A percentile compares a stretch with the other conserved stretches of the same genome.
These are phyloP conservation scores for Tachysurus fulvidraco DNA, from an alignment of 2,113 vertebrate genomes.

Conservation along the genomic window DNA sequence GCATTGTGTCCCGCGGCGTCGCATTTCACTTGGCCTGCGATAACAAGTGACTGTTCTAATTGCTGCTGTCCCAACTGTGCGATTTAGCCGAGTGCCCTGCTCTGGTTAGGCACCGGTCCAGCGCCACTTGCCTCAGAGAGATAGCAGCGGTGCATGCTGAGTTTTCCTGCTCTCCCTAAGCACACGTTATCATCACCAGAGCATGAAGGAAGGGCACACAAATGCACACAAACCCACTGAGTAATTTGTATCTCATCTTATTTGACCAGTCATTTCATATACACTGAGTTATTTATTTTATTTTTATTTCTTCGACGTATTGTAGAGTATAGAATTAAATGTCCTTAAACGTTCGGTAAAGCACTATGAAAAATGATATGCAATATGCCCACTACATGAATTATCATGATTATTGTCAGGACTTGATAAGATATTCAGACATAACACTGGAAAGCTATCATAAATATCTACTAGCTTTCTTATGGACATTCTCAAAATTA, in stretches of 20 bases:
- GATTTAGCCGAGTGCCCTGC: conserved; percentile 63
- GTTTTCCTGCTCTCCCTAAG: conserved; percentile 30
- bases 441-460: background rate
- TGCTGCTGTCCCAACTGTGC: conserved; percentile 70
- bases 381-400: background rate
- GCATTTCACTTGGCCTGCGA: conserved; percentile 69
- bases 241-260: conserved; percentile 1
- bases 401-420: no score
- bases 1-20: conserved; percentile 65
- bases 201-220: conserved; percentile 23
- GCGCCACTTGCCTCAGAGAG: conserved; percentile 29
- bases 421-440: background rate
- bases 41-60: conserved; percentile 76
- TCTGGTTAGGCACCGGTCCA: conserved; percentile 64
- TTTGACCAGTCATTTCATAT: no score
- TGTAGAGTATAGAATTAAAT: background rate
- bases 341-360: background rate
- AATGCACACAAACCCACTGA: conserved; percentile 5
- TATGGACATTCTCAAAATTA: background rate
- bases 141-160: conserved; percentile 30
- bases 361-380: no score
- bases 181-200: conserved; percentile 26
- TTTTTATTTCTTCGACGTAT: background rate
- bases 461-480: conserved; percentile 20
- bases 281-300: background rate